A percentile compares a stretch with the other conserved stretches of the same genome.
These are phyloP conservation scores for Aporophyla nigra DNA, from an alignment of 2,888 invertebrate genomes.

Conservation along the genomic window DNA sequence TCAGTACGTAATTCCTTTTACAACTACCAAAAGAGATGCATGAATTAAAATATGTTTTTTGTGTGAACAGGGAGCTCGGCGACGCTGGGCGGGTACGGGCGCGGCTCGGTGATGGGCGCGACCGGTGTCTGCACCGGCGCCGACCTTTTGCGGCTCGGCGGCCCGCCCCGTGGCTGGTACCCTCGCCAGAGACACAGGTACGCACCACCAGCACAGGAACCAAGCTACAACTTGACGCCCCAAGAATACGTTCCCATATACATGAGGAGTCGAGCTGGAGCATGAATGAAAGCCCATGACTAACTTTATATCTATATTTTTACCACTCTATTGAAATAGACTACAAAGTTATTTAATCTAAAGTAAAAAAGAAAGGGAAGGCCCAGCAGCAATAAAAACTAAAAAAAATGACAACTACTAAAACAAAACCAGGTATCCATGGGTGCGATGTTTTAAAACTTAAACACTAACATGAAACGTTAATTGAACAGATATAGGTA, in stretches of 20 bases:
- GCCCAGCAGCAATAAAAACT: background rate
- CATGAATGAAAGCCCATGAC: background rate
- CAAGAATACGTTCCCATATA: no score
- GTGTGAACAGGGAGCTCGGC: slow-evolving; percentile 84
- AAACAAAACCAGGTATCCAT: background rate
- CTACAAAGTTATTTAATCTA: background rate
- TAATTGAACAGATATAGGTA: background rate
- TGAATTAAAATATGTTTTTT: background rate
- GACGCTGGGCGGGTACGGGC: slow-evolving; percentile 89
- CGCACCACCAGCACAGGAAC: background rate
- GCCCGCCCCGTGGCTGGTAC: slow-evolving; percentile 96
- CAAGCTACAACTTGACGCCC: background rate
- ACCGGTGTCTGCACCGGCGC: slow-evolving; percentile 92
- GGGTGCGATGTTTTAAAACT: background rate
- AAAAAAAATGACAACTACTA: background rate
- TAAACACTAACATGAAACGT: background rate
- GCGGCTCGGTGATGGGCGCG: slow-evolving; percentile 87
- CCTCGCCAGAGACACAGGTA: slow-evolving; percentile 93
- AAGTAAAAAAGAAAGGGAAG: background rate
- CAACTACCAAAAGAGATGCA: background rate
- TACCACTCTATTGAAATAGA: background rate
- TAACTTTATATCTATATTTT: background rate
- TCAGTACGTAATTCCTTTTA: background rate
- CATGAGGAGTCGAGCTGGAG: background rate
- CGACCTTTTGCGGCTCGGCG: slow-evolving; percentile 95